Conservation (phyloP, 2,888 invertebrate genomes). For the Keiferia lycopersicella region DNA sequence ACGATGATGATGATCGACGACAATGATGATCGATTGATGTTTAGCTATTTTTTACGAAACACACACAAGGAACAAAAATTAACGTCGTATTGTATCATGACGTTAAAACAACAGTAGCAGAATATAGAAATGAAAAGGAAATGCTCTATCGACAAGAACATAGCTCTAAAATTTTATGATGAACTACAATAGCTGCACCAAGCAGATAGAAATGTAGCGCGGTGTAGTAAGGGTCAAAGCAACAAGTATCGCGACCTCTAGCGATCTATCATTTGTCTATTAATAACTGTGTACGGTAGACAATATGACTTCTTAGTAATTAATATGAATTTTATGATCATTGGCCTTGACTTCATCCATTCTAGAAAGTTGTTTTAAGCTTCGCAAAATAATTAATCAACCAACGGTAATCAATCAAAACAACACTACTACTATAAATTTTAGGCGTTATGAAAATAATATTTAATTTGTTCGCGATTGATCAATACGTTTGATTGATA, state of each 20-base stretch:
- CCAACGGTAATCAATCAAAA: background rate
- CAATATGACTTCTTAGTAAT: background rate
- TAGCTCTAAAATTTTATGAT: too few species aligned
- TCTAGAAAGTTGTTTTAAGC: background rate
- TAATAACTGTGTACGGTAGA: conserved; percentile 1
- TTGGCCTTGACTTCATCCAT: background rate
- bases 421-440: background rate
- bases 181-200: background rate
- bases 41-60: too few species aligned
- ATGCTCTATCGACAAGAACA: too few species aligned
- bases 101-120: too few species aligned
- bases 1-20: too few species aligned
- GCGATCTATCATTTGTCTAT: background rate
- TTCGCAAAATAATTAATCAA: background rate
- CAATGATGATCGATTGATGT: too few species aligned
- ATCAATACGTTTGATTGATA: conserved; percentile 1
- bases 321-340: background rate
- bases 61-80: too few species aligned
- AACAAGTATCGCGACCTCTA: background rate
- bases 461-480: background rate
- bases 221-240: background rate
- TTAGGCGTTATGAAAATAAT: background rate
- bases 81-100: too few species aligned
- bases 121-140: too few species aligned
- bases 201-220: background rate